Evolutionary conservation across 2,797 vertebrate genomes (phyloP), one percentile per base, ranked within the genome.

Genomic region (Coranthus polyacanthus): DNA sequence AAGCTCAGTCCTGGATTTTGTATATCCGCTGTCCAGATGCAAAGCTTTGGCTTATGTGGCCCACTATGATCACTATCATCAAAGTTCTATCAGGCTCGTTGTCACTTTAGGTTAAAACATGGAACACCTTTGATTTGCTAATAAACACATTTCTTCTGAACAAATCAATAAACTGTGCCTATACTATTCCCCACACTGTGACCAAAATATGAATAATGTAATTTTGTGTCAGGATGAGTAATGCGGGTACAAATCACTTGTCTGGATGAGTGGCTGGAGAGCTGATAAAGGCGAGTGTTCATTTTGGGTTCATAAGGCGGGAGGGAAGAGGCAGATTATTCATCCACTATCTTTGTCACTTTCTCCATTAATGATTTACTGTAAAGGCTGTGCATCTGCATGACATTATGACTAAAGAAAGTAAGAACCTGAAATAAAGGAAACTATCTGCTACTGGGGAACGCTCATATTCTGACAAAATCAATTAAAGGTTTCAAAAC

Each of bases 211-310:
- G 67, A 85, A 75, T 81, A 68, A 79, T 82, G 72, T 67, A 55
- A 74, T 72, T 78, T 79, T 54, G 20, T 79, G 82, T 79, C 70
- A 69, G 52, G 76, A 68, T 82, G 85, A 88, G 68, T 73, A 81
- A 85, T 74, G 72, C 3, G 4, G 34, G 54, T 41, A 51, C 77
- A 77, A 58, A 86, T 88, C 78, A 84, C n/a, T n/a, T n/a, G 67
- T 81, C 62, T 58, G 56, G 21, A 77, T 62, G 69, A 83, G 68
- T 68, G 51, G 72, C 61, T 46, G 54, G 61, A 71, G 79, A 83
- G 63, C 54, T 64, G 78, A 83, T 84, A 82, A 82, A 68, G 72
- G 73, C 2, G 17, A 63, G 77, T 81, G 77, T 65, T 84, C 75
- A 55, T 36, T 0, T 57, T 37, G 71, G 62, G 59, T 80, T 81